These are phyloP conservation scores for Drosophila incognita DNA, from an alignment of 2,888 invertebrate species.

Conservation along the genomic window DNA sequence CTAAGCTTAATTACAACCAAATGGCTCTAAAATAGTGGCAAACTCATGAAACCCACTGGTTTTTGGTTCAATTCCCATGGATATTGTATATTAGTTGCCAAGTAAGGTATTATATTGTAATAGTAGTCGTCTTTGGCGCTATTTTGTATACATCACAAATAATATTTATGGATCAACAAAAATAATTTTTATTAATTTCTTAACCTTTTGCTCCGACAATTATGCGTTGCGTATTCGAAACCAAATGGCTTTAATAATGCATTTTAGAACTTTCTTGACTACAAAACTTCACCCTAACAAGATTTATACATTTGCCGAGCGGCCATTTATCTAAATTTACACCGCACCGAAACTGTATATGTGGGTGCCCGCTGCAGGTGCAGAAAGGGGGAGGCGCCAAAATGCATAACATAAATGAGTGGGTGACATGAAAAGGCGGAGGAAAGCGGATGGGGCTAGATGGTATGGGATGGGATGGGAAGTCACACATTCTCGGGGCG, in stretches of 20 bases:
- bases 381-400: slow-evolving; percentile 42
- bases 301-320: slow-evolving; percentile 58
- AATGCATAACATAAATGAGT: slow-evolving; percentile 44
- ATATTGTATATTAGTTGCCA: neutral
- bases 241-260: slow-evolving; percentile 58
- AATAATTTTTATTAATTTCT: slow-evolving; percentile 48
- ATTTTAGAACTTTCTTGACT: slow-evolving; percentile 39
- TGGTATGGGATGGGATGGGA: slow-evolving; percentile 5
- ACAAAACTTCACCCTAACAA: slow-evolving; percentile 39
- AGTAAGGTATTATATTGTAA: neutral
- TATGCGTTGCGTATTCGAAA: slow-evolving; percentile 32
- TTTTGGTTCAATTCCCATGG: neutral
- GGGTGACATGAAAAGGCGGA: slow-evolving; percentile 37
- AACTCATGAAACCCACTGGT: neutral
- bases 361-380: slow-evolving; percentile 54
- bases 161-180: slow-evolving; percentile 17
- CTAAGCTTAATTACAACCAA: neutral
- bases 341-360: slow-evolving; percentile 16
- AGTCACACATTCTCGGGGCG: slow-evolving; percentile 15
- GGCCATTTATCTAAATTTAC: slow-evolving; percentile 60
- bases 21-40: neutral
- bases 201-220: slow-evolving; percentile 63
- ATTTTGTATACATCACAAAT: neutral
- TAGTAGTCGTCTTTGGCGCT: neutral
- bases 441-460: neutral